These are phyloP conservation scores for Orthonychiurus folsomi DNA, from an alignment of 2,888 invertebrate genomes.

Conservation along the genomic window DNA sequence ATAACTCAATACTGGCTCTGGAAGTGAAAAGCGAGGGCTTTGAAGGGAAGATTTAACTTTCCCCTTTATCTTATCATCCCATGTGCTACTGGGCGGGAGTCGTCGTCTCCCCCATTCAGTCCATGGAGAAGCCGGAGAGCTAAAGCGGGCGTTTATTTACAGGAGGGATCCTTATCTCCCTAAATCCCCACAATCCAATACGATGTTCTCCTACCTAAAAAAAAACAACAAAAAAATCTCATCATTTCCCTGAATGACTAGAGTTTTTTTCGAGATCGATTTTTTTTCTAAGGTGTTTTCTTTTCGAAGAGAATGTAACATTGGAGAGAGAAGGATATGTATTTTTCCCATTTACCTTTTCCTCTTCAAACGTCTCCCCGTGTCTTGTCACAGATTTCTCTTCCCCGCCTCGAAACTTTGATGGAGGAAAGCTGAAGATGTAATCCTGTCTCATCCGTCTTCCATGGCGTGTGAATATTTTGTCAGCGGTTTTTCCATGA, in stretches of 20 bases:
- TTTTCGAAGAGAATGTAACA: no score
- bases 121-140: neutral
- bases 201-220: neutral
- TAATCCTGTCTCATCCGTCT: neutral
- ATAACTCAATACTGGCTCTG: neutral
- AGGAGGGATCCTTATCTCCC: neutral
- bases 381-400: neutral
- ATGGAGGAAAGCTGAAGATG: neutral
- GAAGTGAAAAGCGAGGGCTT: neutral
- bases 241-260: neutral
- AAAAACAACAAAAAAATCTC: neutral
- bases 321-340: no score
- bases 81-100: no score
- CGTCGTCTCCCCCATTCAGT: neutral
- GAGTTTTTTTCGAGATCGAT: neutral
- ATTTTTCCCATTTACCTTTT: no score
- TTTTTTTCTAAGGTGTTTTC: neutral
- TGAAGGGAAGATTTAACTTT: neutral
- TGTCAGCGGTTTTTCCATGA: neutral
- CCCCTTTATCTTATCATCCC: no score
- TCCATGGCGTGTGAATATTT: neutral
- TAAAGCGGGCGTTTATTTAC: neutral
- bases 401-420: neutral
- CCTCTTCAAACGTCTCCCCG: no score
- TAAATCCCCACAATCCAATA: neutral